A percentile compares a stretch with the other conserved stretches of the same genome.
Conservation (phyloP, 2,113 vertebrate species). For the Excalfactoria chinensis region DNA sequence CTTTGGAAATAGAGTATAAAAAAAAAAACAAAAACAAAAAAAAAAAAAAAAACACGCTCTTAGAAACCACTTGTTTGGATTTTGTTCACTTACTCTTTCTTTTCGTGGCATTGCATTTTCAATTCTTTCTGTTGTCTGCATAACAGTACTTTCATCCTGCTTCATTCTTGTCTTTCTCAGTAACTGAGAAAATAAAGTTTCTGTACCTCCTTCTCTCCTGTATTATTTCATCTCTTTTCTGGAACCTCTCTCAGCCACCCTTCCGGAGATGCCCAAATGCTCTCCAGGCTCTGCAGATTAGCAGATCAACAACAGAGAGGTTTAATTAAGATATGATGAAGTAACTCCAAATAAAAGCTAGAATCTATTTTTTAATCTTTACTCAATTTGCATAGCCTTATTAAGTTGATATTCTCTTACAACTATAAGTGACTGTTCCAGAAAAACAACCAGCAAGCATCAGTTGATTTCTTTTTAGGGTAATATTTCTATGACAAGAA, state of each 20-base stretch:
- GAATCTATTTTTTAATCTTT: fast-evolving
- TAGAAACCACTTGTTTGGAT: fast-evolving
- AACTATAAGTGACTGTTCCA: background rate
- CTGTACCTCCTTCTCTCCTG: background rate
- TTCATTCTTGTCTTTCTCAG: background rate
- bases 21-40: too few relatives aligned
- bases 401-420: background rate
- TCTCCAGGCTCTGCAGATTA: background rate
- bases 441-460: background rate
- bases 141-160: background rate
- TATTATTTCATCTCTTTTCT: background rate
- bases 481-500: background rate
- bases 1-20: too few relatives aligned
- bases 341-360: background rate
- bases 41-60: background rate
- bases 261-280: background rate
- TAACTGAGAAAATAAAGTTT: background rate
- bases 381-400: background rate
- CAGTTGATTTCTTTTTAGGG: background rate
- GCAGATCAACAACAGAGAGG: too few relatives aligned
- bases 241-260: background rate
- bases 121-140: background rate
- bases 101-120: background rate
- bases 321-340: background rate
- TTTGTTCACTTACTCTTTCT: background rate